Base-by-base conservation (phyloP, 2,113 vertebrate species). In the Macheiramphus alcinus region DNA sequence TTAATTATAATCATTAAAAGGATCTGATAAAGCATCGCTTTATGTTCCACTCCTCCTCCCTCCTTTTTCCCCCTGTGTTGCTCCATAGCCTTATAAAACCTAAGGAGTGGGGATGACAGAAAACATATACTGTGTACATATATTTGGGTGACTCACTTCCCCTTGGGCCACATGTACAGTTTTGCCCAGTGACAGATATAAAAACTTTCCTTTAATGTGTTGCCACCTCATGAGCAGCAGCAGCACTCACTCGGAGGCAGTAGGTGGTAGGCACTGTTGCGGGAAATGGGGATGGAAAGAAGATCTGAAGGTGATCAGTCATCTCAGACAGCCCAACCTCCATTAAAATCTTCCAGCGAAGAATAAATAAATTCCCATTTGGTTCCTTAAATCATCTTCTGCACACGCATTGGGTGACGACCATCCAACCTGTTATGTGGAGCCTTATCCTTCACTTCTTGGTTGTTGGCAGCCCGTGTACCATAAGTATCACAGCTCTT, bases 1-100 rank as follows among this genome's bases (percentile, higher is more conserved):
- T 96, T 96, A 97, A 97, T 96, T 96, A 96, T 83, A 82, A 91
- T 93, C 36, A 89, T 94, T 96, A 96, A 62, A 52, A 80, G 72
- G 63, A 89, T 86, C 86, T 84, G 86, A 95, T 94, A 94, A 89
- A 82, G 26, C 73, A 34, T 42, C 4, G 7, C 68, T 72, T 81
- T 88, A 4, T 78, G 32, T 81, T 67, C 50, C 62, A 42, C 63
- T 94, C 83, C 75, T 85, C 76, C 73, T 93, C 43, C 38, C 63
- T 94, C 36, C 59, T 92, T 80, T 27, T 21, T 1, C 32, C 27
- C 7, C 8, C 43, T 4, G 22, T 67, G 47, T 55, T 94, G 50
- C 68, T 89, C 61, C 43, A 10, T 43, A 15, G 25, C 72, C 63
- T 88, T 47, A 29, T 27, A 65, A 84, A 95, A 63, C 72, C 31